Evolutionary conservation across 2,113 vertebrate species (phyloP), one percentile per base, ranked within the genome.

Genomic region (Rallus limicola): DNA sequence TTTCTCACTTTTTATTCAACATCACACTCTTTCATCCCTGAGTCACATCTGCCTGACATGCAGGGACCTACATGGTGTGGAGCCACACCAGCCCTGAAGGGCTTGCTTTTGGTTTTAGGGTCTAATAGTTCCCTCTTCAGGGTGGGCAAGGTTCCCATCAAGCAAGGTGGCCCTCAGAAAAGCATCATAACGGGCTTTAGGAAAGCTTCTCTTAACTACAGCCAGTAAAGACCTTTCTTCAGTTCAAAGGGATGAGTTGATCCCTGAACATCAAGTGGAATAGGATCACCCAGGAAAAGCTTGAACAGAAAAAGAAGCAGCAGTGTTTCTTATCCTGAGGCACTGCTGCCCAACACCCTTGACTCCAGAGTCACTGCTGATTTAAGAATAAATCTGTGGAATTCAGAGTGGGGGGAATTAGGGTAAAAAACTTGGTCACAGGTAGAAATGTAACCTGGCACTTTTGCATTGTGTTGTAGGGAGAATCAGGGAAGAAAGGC

Each of bases 401-500:
- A 23, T 48, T 48, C 9, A 48, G 46, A 21, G 42, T 9, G 44
- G 44, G 44, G 44, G 44, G 21, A 48, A 78, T 69, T 2, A 29
- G 8, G 16, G 48, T 21, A 6, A 64, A 85, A 75, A 68, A 10
- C 4, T 21, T 60, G 9, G 21, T 67, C 20, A 20, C 2, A 3
- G 56, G 17, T 42, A 17, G 65, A 74, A 74, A 59, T 19, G 17
- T 86, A 89, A 86, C 14, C 24, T 28, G 13, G 25, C 7, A 11
- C 40, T 88, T 85, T 15, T 86, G 46, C 4, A 0, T 20, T 88
- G 40, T 56, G 10, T 92, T 86, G 25, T 55, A 98, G 98, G 98
- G 98, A 69, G 77, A 95, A 25, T 8, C 89, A 68, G 98, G 98
- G 89, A 28, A 44, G 24, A 98, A 97, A 91, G 98, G 98, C 82